phyloP scores from a whole-genome alignment of 2,888 invertebrate species.

The Lucinisca nassula region DNA sequence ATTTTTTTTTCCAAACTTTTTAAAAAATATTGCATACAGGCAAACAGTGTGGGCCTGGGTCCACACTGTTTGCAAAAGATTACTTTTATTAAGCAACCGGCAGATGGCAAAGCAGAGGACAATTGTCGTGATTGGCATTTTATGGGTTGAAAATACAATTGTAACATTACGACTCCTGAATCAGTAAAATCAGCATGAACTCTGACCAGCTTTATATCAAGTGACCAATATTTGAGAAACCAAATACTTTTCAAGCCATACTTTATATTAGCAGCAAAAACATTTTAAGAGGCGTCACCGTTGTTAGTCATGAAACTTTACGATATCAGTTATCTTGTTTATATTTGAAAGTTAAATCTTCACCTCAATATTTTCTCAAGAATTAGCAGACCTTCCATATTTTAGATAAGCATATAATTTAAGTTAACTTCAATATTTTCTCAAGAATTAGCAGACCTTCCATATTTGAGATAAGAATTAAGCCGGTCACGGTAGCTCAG shows the following conservation, averaged over 20 bases:
- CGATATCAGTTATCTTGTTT: not conserved
- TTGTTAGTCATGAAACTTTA: not conserved
- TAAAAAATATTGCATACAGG: too few relatives aligned
- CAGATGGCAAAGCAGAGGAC: too few relatives aligned
- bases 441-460: not conserved
- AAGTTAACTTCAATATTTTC: not conserved
- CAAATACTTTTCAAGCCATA: not conserved
- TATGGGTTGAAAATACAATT: too few relatives aligned
- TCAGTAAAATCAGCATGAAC: not conserved
- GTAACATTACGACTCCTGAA: too few relatives aligned
- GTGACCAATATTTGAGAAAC: not conserved
- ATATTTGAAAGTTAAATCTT: conserved; percentile 4
- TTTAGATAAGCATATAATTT: too few relatives aligned
- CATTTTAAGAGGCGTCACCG: not conserved
- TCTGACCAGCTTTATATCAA: conserved; percentile 7
- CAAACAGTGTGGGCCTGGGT: too few relatives aligned
- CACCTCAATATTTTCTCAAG: not conserved
- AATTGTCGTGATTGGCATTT: too few relatives aligned
- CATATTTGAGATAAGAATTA: too few relatives aligned
- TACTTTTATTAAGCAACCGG: too few relatives aligned
- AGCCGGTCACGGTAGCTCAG: too few relatives aligned
- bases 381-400: not conserved
- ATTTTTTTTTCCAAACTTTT: too few relatives aligned
- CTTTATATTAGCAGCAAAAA: conserved; percentile 7
- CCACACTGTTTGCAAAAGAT: too few relatives aligned